phyloP scores from a whole-genome alignment of 2,888 invertebrate species.

The Exephanes ischioxanthus region DNA sequence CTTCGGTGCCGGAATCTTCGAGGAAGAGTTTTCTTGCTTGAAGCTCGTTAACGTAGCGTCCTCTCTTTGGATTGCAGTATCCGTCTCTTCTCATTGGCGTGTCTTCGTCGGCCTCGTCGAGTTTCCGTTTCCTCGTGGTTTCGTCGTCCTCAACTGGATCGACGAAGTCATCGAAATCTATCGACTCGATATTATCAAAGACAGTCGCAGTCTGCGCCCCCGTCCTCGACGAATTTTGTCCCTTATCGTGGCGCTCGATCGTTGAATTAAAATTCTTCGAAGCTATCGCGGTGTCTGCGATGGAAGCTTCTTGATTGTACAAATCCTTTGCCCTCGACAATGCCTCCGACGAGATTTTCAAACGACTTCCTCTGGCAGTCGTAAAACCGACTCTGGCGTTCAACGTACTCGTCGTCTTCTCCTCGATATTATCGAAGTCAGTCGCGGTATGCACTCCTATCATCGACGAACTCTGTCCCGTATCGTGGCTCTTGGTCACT shows the following conservation, averaged over 20 bases:
- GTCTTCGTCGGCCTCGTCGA: slow-evolving; percentile 72
- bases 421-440: slow-evolving; percentile 31
- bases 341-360: slow-evolving; percentile 71
- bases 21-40: slow-evolving; percentile 73
- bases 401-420: not conserved
- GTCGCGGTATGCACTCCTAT: too few species aligned
- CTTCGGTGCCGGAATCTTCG: slow-evolving; percentile 68
- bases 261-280: not conserved
- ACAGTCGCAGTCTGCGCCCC: slow-evolving; percentile 51
- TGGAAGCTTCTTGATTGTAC: slow-evolving; percentile 37
- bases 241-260: slow-evolving; percentile 55
- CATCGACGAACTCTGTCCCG: slow-evolving; percentile 50
- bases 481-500: not conserved
- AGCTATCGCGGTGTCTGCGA: not conserved
- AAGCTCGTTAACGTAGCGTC: slow-evolving; percentile 73
- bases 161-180: slow-evolving; percentile 52
- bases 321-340: slow-evolving; percentile 61
- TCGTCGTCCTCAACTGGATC: slow-evolving; percentile 39
- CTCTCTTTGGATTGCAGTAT: slow-evolving; percentile 73
- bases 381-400: slow-evolving; percentile 64
- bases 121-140: slow-evolving; percentile 64
- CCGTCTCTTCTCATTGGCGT: slow-evolving; percentile 69
- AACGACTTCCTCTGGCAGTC: slow-evolving; percentile 72
- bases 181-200: slow-evolving; percentile 43
- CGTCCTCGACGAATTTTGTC: slow-evolving; percentile 59